Conservation (phyloP, 2,888 invertebrate species). For the Desoria tigrina region DNA sequence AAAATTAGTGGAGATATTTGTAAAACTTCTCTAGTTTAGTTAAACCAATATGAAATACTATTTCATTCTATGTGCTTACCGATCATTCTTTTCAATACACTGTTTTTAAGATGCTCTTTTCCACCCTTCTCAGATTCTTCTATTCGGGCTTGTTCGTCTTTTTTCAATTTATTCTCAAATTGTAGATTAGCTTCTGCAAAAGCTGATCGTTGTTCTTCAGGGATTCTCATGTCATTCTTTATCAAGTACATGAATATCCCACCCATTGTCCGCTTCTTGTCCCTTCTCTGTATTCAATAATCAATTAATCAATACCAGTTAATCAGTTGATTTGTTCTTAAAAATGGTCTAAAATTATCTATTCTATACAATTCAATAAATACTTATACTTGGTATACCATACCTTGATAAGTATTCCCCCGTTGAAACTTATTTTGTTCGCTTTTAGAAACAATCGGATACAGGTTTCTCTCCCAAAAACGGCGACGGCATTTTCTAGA, state of each 20-base stretch:
- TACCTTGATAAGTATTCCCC: constrained; percentile 3
- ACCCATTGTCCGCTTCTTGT: constrained; percentile 6
- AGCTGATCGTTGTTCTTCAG: not conserved
- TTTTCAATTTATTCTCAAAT: not conserved
- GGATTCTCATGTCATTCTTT: not conserved
- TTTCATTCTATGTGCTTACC: too few species aligned
- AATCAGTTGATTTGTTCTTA: too few species aligned
- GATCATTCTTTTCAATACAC: too few species aligned
- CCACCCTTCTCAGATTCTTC: too few species aligned
- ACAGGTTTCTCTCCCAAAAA: not conserved
- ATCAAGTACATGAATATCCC: constrained; percentile 8
- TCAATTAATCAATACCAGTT: too few species aligned
- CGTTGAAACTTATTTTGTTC: not conserved
- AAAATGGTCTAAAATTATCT: too few species aligned
- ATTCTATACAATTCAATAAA: too few species aligned
- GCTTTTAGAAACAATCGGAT: not conserved
- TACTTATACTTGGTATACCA: not conserved
- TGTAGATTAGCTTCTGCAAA: not conserved
- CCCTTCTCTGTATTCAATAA: not conserved
- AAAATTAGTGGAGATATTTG: too few species aligned
- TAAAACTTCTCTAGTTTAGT: too few species aligned
- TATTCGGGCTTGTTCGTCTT: too few species aligned
- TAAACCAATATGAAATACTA: too few species aligned
- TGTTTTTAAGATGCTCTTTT: too few species aligned
- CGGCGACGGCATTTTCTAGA: not conserved